Evolutionary conservation across 2,113 vertebrate genomes (phyloP), one percentile per base, ranked within the genome.

Genomic region (Hippocampus abdominalis): DNA sequence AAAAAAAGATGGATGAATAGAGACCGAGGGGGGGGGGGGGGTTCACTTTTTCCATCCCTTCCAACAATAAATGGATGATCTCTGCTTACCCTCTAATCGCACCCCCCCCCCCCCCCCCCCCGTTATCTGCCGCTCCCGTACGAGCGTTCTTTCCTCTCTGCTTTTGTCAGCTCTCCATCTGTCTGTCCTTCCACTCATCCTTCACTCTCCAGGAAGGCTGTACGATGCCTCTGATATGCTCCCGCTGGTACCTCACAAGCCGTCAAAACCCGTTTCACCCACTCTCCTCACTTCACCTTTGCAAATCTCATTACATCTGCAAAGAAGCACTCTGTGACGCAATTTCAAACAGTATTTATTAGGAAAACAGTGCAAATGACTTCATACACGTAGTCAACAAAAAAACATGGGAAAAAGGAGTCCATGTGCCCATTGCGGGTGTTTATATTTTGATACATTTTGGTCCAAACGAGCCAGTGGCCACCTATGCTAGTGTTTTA

Each of bases 1-100:
- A 74, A 70, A 73, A 63, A 69, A 72, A 74, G 64, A 66, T 71
- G 73, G 75, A 39, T 76, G 54, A 78, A 84, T 81, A 85, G 82
- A 84, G 79, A 80, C 83, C 81, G 75, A 83, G 82, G 80, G 82
- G 79, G 84, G 83, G 81, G n/a, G n/a, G 32, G 32, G 5, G 32
- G 5, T 36, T 88, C 81, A 69, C 70, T 81, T 77, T 81, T 85
- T 85, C 76, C 84, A 76, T 65, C 82, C 84, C 18, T 75, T 60
- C 69, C 40, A 82, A 90, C 86, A 90, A 88, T 87, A 65, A 76
- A 81, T 78, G 83, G 89, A 89, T 90, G 84, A 89, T 86, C 88
- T 86, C 69, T 81, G 76, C 75, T 88, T 86, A 89, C 89, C 87
- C 86, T 83, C 77, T 87, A 86, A 85, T 90, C 89, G 81, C 77